These are phyloP conservation scores for Rotaria magnacalcarata DNA, from an alignment of 2,888 invertebrate genomes.

Conservation along the genomic window DNA sequence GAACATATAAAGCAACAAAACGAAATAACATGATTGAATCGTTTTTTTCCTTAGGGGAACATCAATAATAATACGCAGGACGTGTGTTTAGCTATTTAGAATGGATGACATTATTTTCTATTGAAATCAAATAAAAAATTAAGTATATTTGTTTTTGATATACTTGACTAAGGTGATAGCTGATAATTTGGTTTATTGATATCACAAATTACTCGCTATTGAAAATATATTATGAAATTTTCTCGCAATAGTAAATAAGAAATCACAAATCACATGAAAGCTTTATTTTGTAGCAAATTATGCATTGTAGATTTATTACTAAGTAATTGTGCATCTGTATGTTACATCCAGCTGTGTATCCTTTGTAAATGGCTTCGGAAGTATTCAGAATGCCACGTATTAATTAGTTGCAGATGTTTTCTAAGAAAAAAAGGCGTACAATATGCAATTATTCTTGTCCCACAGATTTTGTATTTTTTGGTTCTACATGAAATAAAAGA, in stretches of 20 bases:
- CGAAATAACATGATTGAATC: not conserved
- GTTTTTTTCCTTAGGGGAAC: not conserved
- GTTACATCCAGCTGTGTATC: not conserved
- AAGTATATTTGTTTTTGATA: not conserved
- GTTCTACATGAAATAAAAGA: not conserved
- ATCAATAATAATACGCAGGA: not conserved
- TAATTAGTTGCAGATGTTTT: slow-evolving; percentile 2
- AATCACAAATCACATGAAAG: no score
- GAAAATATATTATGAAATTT: not conserved
- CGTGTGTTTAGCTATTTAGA: not conserved
- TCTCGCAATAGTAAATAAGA: no score
- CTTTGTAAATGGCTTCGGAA: not conserved
- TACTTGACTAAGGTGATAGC: not conserved
- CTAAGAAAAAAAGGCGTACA: not conserved
- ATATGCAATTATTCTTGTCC: not conserved
- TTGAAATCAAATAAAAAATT: not conserved
- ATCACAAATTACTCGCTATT: not conserved
- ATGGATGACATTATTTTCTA: not conserved
- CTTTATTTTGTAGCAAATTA: not conserved
- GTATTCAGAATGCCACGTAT: not conserved
- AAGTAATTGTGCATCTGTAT: not conserved
- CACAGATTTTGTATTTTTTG: not conserved
- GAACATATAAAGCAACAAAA: not conserved
- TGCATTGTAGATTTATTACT: not conserved
- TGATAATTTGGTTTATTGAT: not conserved